phyloP scores from a whole-genome alignment of 2,888 invertebrate species.

The Bellardia bayeri region DNA sequence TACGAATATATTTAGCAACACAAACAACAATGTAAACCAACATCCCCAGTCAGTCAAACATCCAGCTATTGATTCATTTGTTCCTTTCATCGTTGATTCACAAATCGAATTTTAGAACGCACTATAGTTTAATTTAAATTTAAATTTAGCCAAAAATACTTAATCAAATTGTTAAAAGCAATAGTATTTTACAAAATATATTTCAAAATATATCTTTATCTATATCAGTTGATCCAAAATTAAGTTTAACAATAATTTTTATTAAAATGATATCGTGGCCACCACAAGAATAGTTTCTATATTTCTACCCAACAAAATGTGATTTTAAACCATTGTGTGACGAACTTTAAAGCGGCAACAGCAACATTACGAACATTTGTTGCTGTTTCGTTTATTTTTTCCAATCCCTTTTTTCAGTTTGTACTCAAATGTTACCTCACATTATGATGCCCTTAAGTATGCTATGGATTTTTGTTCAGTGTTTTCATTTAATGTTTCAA shows the following conservation, averaged over 20 bases:
- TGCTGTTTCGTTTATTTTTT: slow-evolving; percentile 19
- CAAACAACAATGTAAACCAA: slow-evolving; percentile 7
- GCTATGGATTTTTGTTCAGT: slow-evolving; percentile 27
- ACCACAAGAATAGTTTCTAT: no score
- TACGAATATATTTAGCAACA: background rate
- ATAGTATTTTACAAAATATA: no score
- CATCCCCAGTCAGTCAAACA: slow-evolving; percentile 7
- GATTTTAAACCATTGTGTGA: no score
- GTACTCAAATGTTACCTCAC: slow-evolving; percentile 27
- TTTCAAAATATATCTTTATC: no score
- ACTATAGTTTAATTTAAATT: background rate
- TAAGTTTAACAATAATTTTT: no score
- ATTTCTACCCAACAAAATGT: no score
- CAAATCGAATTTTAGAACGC: background rate
- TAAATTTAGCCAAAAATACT: no score
- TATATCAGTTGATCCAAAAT: no score
- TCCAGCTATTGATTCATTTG: background rate
- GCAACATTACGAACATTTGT: slow-evolving; percentile 29
- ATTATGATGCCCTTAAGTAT: slow-evolving; percentile 53
- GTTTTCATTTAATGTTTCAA: slow-evolving; percentile 31
- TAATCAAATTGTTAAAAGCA: no score
- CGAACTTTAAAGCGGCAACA: slow-evolving; percentile 27
- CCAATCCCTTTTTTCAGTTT: background rate
- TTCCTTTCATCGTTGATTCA: background rate
- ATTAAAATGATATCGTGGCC: no score